Base-by-base conservation (phyloP, 2,888 invertebrate species). In the Cheilosia variabilis region DNA sequence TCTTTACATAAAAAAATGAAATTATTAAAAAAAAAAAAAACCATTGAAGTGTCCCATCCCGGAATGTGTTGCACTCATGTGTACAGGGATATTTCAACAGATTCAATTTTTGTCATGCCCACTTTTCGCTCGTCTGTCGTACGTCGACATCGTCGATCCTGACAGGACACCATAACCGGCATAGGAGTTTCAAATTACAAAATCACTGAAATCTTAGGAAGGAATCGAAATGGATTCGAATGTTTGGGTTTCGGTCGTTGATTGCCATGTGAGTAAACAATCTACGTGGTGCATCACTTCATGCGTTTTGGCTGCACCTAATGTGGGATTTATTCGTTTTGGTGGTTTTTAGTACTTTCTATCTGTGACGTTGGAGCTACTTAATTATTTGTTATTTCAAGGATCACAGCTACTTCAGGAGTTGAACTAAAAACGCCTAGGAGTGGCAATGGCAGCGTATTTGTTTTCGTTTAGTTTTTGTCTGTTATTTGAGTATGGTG, bases 251-350 rank as follows among this genome's bases (percentile, higher is more conserved):
- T 55, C 55, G 81, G 45, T 81, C 81, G 86, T 63, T 86, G 86
- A 86, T 86, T 81, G 81, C 86, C 86, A 86, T 86, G 76, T 86
- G 86, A 81, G 86, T 86, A 86, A 86, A 86, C 86, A 86, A 75
- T 47, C 65, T 60, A 68, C 62, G 41, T 52, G 62, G 73, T 75
- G 57, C 73, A 65, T 77, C 58, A 34, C 6, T 27, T 10, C 9
- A 15, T 19, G 31, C 15, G 17, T 34, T n/a, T 17, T n/a, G 47
- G 41, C 19, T 45, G 45, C 45, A 55, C 22, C 37, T 68, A 47
- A 17, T 15, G 65, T 45, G 9, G 24, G 58, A 60, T 34, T 69
- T 65, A 45, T 55, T 84, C 57, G 47, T 69, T 79, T 86, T 66
- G 60, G 57, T 80, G 71, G 75, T 76, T 69, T 27, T 65, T n/a